These are phyloP conservation scores for Myopa testacea DNA, from an alignment of 2,888 invertebrate genomes.

Conservation along the genomic window DNA sequence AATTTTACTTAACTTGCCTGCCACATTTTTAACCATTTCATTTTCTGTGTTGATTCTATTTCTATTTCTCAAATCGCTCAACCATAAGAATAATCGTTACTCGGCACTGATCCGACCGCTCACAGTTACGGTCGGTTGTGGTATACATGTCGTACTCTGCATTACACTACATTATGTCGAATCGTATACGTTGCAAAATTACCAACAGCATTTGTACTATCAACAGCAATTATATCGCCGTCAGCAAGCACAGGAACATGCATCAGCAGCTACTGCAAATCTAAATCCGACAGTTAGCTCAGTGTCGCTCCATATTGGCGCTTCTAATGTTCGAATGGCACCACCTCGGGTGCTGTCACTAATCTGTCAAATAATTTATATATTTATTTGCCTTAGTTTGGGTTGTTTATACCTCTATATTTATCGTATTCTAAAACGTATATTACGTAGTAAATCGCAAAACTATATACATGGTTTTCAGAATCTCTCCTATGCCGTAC, in stretches of 20 bases:
- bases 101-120: conserved; percentile 81
- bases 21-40: conserved; percentile 88
- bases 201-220: conserved; percentile 58
- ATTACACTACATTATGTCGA: conserved; percentile 85
- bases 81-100: conserved; percentile 79
- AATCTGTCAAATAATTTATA: conserved; percentile 87
- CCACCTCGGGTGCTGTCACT: conserved; percentile 75
- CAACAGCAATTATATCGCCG: conserved; percentile 61
- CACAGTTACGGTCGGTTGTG: conserved; percentile 82
- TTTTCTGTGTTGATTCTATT: conserved; percentile 90
- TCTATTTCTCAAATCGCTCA: conserved; percentile 82
- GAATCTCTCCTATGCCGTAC: conserved; percentile 87
- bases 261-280: conserved; percentile 3
- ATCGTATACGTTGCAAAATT: conserved; percentile 68
- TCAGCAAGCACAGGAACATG: conserved; percentile 53
- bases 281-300: not conserved
- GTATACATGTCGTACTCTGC: conserved; percentile 83
- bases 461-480: conserved; percentile 84
- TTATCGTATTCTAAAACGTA: conserved; percentile 81
- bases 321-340: conserved; percentile 54
- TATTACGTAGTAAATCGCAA: conserved; percentile 81
- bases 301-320: conserved; percentile 44
- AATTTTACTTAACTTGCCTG: conserved; percentile 84
- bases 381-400: conserved; percentile 84
- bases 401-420: conserved; percentile 88